Evolutionary conservation across 1,140 invertebrate genomes (phyloP).

Genomic region (Bombyx mori): ASM3026992v2 NC_085119.1:9828501-9829000

Average conservation of each 20-base stretch:
- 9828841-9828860: slow-evolving; percentile 30
- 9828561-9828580: not conserved
- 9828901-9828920: slow-evolving; percentile 34
- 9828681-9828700: no score
- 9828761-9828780: slow-evolving; percentile 39
- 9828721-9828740: slow-evolving; percentile 7
- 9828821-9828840: slow-evolving; percentile 28
- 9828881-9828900: slow-evolving; percentile 41
- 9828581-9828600: not conserved
- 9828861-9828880: slow-evolving; percentile 47
- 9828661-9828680: no score
- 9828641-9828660: no score
- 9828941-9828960: slow-evolving; percentile 36
- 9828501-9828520: not conserved
- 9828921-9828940: slow-evolving; percentile 39
- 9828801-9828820: slow-evolving; percentile 31
- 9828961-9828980: slow-evolving; percentile 43
- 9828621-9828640: no score
- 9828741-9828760: slow-evolving; percentile 28
- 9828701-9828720: not conserved
- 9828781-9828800: slow-evolving; percentile 32
- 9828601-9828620: no score
- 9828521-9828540: not conserved
- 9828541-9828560: not conserved
- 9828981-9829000: slow-evolving; percentile 32